Evolutionary conservation across 2,888 invertebrate genomes (phyloP), one percentile per base, ranked within the genome.

Genomic region (Hemaris fuciformis): DNA sequence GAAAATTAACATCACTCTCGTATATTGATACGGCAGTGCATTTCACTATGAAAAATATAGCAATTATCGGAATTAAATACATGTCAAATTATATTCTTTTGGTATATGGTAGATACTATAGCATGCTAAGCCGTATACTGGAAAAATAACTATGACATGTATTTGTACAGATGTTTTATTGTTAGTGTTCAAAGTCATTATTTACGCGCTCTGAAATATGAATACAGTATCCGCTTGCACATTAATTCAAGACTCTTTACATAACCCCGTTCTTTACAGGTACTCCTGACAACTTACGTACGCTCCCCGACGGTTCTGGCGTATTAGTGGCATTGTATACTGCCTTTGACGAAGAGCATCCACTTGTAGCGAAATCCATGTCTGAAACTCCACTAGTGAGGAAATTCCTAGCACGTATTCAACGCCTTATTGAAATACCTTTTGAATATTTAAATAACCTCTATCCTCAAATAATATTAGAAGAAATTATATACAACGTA

Each of bases 401-500:
- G 62, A 94, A 95, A 78, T 94, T 97, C 78, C 18, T 95, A 0
- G 89, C 94, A 0, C 93, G 97, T 59, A 62, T 95, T 7, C 70
- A 95, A 7, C 87, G 89, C 7, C 78, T 96, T 0, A 76, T 94
- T 2, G 95, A 97, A 80, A 78, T 94, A 65, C 94, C 94, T 0
- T 95, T 97, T 77, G 93, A 94, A 71, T 85, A 94, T 64, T 73
- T 95, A 0, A 93, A 97, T 68, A 89, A 87, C 27, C 72, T 94
- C 20, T 95, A 94, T 81, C 96, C 97, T 0, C 95, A 95, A 79
- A 87, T 93, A 64, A 89, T 94, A 62, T 88, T 95, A 0, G 94
- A 95, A 72, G 93, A 93, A 64, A 93, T 94, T 1, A 82, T 94
- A 6, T 94, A 96, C 79, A 89, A 82, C 73, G 95, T 95, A 79